Evolutionary conservation across 2,888 invertebrate species (phyloP), one percentile per base, ranked within the genome.

Genomic region (Eumerus sabulonum): DNA sequence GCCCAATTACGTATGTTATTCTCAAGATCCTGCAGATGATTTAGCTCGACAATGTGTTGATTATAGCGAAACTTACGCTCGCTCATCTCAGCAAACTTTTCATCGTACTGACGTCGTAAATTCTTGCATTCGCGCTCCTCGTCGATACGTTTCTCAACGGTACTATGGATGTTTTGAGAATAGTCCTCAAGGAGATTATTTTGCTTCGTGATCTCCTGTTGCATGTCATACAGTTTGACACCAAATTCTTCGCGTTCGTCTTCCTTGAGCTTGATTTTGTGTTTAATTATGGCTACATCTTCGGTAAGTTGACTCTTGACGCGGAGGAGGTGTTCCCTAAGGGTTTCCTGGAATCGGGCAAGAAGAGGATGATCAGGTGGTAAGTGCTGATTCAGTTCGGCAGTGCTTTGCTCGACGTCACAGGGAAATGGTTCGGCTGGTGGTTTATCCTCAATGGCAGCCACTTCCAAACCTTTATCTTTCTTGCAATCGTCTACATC

Each of bases 331-430:
- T 94, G 94, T 42, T 91, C 89, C 82, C 91, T 92, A 1, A 95
- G 90, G 0, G 93, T 92, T 76, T 91, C 89, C 89, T 95, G 95
- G 88, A 95, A 95, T 83, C 91, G 91, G 83, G 91, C 90, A 91
- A 95, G 92, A 53, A 95, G 90, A 0, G 93, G 94, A 87, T 95
- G 95, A 62, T 93, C 91, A 0, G 94, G 91, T 73, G 94, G 92
- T 77, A 95, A 79, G 9, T 62, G 50, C n/a, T n/a, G 19, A 5
- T 53, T 38, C 4, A 40, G 5, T 16, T 64, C 57, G 1, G 4
- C 12, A 13, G 54, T n/a, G 19, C 5, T n/a, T 59, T 9, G 42
- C 16, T 62, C 62, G 2, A 13, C 3, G 1, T 48, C 51, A n/a
- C 53, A 68, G 3, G 60, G 42, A 63, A 38, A n/a, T 3, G 62